Base-by-base conservation (phyloP, 64 coral and sea anemone species). In the Exaiptasia diaphana region DNA sequence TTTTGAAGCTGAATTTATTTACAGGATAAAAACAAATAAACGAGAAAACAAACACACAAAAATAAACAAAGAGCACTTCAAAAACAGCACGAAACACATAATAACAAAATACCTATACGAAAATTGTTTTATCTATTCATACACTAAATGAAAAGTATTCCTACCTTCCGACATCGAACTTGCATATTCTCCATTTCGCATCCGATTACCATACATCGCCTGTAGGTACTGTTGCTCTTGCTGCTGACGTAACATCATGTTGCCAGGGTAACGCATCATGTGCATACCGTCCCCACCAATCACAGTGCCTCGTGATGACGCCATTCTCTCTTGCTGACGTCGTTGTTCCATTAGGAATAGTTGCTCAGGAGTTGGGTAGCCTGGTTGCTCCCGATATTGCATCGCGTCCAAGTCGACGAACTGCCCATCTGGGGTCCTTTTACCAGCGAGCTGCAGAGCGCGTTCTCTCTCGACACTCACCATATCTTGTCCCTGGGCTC, bases 371-470 rank as follows among this genome's bases (percentile, higher is more conserved):
- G 72, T 46, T 4, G 75, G 71, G 20, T 63, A 74, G 31, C 41
- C 31, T 33, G 84, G 84, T 29, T 77, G 75, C 27, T 64, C 59
- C 15, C 71, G 73, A 54, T 77, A 87, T 41, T 87, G 71, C 84
- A 76, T 59, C 3, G 72, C 64, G 44, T 77, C 75, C 44, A 87
- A 70, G 73, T 87, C 84, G 55, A 87, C 74, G 35, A 87, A 87
- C 75, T 87, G 84, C 5, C 72, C 61, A 41, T 87, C 71, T 0
- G 43, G 69, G 5, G 57, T 28, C 44, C 61, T 65, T 18, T 65
- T 65, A 18, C 33, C 31, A 15, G 30, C 4, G 30, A 65, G 32
- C 14, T 65, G 61, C 38, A 65, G 8, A 1, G 61, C 61, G 18
- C 61, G 61, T 33, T 65, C 30, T 38, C 61, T 13, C 38, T 65